These are phyloP conservation scores for Lapara coniferarum DNA, from an alignment of 2,888 invertebrate genomes.

Conservation along the genomic window DNA sequence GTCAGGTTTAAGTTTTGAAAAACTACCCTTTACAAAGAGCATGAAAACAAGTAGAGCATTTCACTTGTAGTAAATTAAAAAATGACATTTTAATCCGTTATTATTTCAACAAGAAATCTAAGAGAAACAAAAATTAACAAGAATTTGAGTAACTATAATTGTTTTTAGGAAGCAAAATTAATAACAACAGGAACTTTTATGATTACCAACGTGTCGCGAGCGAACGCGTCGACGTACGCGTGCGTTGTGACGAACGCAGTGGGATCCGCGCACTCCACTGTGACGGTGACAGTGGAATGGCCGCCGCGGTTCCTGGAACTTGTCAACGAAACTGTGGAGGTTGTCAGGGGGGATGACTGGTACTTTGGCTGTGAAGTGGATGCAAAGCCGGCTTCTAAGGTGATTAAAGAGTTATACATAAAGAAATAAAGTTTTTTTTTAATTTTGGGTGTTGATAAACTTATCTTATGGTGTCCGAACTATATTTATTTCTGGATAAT, in stretches of 20 bases:
- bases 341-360: conserved; percentile 56
- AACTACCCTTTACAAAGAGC: too few species aligned
- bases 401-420: conserved; percentile 34
- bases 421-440: too few species aligned
- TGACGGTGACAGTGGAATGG: conserved; percentile 82
- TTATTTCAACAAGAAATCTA: too few species aligned
- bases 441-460: too few species aligned
- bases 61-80: too few species aligned
- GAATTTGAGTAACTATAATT: background rate
- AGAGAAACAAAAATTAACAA: too few species aligned
- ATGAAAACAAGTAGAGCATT: too few species aligned
- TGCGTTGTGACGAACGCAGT: conserved; percentile 85
- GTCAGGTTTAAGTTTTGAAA: too few species aligned
- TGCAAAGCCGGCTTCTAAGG: conserved; percentile 67
- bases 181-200: conserved; percentile 53
- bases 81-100: too few species aligned
- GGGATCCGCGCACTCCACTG: conserved; percentile 78
- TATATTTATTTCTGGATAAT: too few species aligned
- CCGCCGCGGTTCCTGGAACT: conserved; percentile 57
- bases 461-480: too few species aligned
- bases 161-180: conserved; percentile 63
- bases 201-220: conserved; percentile 60
- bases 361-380: conserved; percentile 67
- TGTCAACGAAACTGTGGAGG: conserved; percentile 41
- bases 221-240: conserved; percentile 80